Evolutionary conservation across 2,113 vertebrate genomes (phyloP).

Genomic region (Nipponia nippon): DNA sequence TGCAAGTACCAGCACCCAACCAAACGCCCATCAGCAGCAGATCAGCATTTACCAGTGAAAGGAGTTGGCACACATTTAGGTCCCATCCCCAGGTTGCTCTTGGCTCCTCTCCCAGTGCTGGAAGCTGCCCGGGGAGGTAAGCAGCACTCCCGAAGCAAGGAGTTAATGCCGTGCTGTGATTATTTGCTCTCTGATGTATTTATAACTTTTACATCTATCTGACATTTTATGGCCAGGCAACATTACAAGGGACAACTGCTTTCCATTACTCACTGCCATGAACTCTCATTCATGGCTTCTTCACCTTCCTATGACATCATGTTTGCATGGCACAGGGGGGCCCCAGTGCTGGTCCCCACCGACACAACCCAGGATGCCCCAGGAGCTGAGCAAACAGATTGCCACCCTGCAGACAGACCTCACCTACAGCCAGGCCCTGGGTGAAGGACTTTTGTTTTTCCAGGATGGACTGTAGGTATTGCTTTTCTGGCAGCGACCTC

Average conservation of each 20-base stretch:
- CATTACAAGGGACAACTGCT: slow-evolving; percentile 13
- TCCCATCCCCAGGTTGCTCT: not conserved
- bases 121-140: not conserved
- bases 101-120: not conserved
- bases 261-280: not conserved
- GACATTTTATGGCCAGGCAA: slow-evolving; percentile 5
- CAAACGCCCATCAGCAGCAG: not conserved
- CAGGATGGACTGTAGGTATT: not conserved
- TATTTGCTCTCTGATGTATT: slow-evolving; percentile 24
- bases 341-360: not conserved
- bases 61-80: not conserved
- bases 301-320: not conserved
- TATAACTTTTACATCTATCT: slow-evolving; percentile 39
- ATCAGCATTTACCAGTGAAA: not conserved
- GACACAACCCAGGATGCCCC: not conserved
- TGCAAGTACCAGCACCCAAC: not conserved
- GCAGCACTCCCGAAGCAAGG: not conserved
- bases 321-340: not conserved
- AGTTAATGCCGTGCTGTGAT: not conserved
- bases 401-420: not conserved
- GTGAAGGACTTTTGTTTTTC: not conserved
- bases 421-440: not conserved
- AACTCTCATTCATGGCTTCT: not conserved
- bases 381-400: not conserved
- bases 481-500: not conserved